Conservation (phyloP, 2,797 vertebrate species). For the Eulemur coronatus region DNA sequence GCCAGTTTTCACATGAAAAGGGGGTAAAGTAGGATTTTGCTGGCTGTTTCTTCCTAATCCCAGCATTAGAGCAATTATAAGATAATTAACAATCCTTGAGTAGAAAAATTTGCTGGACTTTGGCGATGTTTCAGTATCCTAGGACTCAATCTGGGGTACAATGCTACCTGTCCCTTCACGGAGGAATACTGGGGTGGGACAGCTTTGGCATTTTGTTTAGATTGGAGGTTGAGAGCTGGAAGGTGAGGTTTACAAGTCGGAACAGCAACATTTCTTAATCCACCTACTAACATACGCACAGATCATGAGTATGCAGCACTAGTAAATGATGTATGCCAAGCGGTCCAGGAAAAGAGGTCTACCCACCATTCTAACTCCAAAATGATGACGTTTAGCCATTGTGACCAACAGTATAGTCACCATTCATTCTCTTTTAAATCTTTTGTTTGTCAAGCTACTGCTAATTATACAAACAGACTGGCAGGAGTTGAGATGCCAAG, state of each 20-base stretch:
- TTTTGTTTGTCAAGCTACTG: background rate
- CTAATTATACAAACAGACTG: background rate
- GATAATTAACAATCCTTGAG: background rate
- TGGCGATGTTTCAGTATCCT: background rate
- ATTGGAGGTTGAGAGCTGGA: background rate
- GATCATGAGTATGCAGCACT: background rate
- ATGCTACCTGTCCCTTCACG: background rate
- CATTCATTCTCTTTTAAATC: background rate
- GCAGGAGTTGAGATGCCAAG: background rate
- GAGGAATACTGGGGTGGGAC: background rate
- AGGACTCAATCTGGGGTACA: background rate
- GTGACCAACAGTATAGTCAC: background rate
- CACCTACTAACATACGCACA: background rate
- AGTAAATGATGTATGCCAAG: background rate
- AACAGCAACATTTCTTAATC: constrained; percentile 23
- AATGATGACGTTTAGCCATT: background rate
- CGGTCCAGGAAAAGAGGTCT: background rate
- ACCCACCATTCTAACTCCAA: background rate
- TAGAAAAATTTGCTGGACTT: background rate
- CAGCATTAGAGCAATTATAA: background rate
- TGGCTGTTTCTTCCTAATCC: background rate
- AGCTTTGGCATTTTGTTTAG: background rate
- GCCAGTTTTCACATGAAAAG: background rate
- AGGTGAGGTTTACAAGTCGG: background rate
- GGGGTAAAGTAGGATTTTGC: background rate